Conservation (phyloP, 92 coral and sea anemone species). For the Palythoa heliodiscus region DNA sequence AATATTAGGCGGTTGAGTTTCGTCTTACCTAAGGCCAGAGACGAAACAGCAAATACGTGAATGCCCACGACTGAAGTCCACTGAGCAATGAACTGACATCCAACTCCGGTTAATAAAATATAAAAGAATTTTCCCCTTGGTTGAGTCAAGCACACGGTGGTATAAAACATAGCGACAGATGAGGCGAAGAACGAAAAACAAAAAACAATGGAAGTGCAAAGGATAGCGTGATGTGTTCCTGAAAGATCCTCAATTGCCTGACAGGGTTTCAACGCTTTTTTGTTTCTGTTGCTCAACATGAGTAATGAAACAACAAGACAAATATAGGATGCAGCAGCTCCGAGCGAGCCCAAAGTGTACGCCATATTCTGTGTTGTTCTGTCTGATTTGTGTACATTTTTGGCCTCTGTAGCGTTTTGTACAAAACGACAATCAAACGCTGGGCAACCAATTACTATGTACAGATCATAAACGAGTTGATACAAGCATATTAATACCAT, state of each 20-base stretch:
- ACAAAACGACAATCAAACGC: slow-evolving; percentile 68
- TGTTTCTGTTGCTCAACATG: slow-evolving; percentile 34
- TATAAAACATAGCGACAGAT: slow-evolving; percentile 1
- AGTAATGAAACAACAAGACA: slow-evolving; percentile 55
- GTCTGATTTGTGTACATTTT: slow-evolving; percentile 41
- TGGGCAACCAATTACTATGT: slow-evolving; percentile 59
- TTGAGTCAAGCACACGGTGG: background rate
- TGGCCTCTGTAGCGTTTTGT: slow-evolving; percentile 50
- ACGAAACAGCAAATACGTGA: slow-evolving; percentile 35
- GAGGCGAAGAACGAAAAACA: slow-evolving; percentile 7
- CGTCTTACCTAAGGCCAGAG: slow-evolving; percentile 40
- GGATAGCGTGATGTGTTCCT: background rate
- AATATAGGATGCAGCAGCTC: slow-evolving; percentile 60
- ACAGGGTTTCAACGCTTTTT: slow-evolving; percentile 55
- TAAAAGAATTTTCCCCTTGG: background rate
- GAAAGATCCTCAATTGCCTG: slow-evolving; percentile 34
- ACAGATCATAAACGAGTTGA: slow-evolving; percentile 69
- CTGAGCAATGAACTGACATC: slow-evolving; percentile 23
- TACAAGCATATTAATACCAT: slow-evolving; percentile 45
- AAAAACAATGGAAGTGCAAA: background rate
- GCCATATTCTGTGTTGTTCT: slow-evolving; percentile 59
- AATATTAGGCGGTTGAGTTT: background rate
- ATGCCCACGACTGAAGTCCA: slow-evolving; percentile 21
- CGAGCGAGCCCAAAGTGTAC: slow-evolving; percentile 60
- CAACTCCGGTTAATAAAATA: background rate